Evolutionary conservation across 1,140 invertebrate genomes (phyloP).

Genomic region (Cephus cinctus): DNA sequence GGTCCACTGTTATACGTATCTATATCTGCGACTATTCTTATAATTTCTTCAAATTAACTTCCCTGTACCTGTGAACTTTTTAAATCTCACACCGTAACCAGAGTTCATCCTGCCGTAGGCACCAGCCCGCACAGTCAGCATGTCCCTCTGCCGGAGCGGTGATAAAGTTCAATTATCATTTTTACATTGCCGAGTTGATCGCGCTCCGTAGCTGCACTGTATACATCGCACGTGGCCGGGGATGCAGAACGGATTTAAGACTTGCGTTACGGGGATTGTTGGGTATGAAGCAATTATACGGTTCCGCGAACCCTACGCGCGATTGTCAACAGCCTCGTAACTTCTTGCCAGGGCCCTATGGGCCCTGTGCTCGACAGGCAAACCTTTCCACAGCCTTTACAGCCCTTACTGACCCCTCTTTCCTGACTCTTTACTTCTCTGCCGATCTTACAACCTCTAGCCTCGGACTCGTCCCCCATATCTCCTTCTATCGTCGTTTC

Average conservation of each 20-base stretch:
- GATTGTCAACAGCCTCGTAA: conserved; percentile 38
- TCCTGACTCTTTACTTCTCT: too few species aligned
- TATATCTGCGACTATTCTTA: background rate
- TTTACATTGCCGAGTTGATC: too few species aligned
- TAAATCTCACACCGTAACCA: background rate
- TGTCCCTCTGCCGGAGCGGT: conserved; percentile 8
- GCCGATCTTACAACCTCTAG: too few species aligned
- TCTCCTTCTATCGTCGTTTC: conserved; percentile 34
- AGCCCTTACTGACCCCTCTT: too few species aligned
- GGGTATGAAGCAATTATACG: conserved; percentile 42
- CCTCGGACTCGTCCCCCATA: too few species aligned
- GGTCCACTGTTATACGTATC: background rate
- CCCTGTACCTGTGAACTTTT: too few species aligned
- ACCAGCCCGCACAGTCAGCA: conserved; percentile 3
- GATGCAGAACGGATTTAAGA: conserved; percentile 30
- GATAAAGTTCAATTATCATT: too few species aligned
- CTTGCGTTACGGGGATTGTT: conserved; percentile 14
- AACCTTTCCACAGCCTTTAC: too few species aligned
- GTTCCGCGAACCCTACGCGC: too few species aligned
- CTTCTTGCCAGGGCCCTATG: too few species aligned
- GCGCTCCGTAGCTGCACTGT: too few species aligned
- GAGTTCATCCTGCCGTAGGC: background rate
- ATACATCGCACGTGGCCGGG: conserved; percentile 17
- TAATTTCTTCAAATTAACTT: background rate
- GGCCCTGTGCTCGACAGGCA: too few species aligned